Evolutionary conservation across 2,888 invertebrate species (phyloP).

Genomic region (Disparrhopalites patrizii): DNA sequence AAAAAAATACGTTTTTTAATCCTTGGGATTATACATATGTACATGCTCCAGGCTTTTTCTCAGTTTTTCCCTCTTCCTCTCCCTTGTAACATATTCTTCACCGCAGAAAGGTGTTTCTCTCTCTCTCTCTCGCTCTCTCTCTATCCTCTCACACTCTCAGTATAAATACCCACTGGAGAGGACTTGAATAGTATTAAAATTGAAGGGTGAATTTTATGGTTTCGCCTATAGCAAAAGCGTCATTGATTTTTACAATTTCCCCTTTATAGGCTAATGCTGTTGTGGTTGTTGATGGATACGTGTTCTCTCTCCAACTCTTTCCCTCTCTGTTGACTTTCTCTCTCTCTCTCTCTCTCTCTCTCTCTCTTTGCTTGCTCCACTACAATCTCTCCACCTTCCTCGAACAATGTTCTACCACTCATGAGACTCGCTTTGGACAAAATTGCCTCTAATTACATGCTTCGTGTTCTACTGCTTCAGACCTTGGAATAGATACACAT

Average conservation of each 20-base stretch:
- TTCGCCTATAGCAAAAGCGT: slow-evolving; percentile 11
- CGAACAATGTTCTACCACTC: slow-evolving; percentile 1
- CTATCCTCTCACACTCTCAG: not conserved
- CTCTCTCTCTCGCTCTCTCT: no score
- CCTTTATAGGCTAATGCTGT: slow-evolving; percentile 2
- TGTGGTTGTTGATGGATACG: slow-evolving; percentile 23
- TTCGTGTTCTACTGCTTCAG: slow-evolving; percentile 6
- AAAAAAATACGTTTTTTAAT: no score
- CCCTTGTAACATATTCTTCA: no score
- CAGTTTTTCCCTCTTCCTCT: not conserved
- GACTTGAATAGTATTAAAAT: slow-evolving; percentile 3
- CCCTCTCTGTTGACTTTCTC: not conserved
- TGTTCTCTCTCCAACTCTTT: no score
- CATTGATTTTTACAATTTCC: slow-evolving; percentile 11
- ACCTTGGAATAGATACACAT: not conserved
- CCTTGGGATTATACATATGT: no score
- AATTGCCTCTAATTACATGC: slow-evolving; percentile 18
- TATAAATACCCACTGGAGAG: not conserved
- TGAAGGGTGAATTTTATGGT: slow-evolving; percentile 18
- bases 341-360: not conserved
- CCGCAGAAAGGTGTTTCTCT: no score
- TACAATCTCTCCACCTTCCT: slow-evolving; percentile 22
- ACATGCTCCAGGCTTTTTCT: not conserved
- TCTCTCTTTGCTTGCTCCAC: no score
- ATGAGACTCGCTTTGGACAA: not conserved